Base-by-base conservation (phyloP, 2,113 vertebrate species). In the Pithys albifrons region DNA sequence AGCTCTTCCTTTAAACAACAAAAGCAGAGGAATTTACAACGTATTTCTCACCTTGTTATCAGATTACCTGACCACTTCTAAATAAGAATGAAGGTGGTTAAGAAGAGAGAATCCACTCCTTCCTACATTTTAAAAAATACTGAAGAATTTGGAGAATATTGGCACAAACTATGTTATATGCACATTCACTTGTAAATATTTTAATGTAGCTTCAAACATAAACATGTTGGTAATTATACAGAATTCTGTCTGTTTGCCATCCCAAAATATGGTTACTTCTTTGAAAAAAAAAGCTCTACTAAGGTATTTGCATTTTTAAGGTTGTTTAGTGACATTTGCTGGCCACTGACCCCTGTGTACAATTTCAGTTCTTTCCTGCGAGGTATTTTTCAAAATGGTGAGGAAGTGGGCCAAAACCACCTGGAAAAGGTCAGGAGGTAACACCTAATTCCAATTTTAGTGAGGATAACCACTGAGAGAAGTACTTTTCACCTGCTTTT, bases 131-230 rank as follows among this genome's bases (percentile, higher is more conserved):
- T 64, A 78, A 41, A 71, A 72, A 83, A 76, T 57, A 89, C 82
- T 48, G 31, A 90, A 89, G 29, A 73, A 78, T 55, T 54, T 78
- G 22, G 43, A 94, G 80, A 90, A 88, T 61, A 87, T 15, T 66
- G 88, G 69, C 85, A 86, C 92, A 70, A 79, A 96, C 58, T 78
- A 10, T 54, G 37, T 75, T 77, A 82, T 61, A 52, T 33, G 61
- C 93, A 95, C 89, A 74, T 94, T 97, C 94, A 87, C 75, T 79
- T 85, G 87, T 89, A 94, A 93, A 46, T 74, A 86, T n/a, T 72
- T 92, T 65, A 91, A 89, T 76, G 86, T 90, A 80, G 54, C 51
- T 93, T 67, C 59, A 89, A 91, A 88, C 37, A 75, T 46, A 19
- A 84, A 87, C 89, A 75, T 37, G 76, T 45, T 61, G 70, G 43